A percentile compares a stretch with the other conserved stretches of the same genome.
These are phyloP conservation scores for Pithecia hirsuta DNA, from an alignment of 2,797 vertebrate genomes.

Conservation along the genomic window DNA sequence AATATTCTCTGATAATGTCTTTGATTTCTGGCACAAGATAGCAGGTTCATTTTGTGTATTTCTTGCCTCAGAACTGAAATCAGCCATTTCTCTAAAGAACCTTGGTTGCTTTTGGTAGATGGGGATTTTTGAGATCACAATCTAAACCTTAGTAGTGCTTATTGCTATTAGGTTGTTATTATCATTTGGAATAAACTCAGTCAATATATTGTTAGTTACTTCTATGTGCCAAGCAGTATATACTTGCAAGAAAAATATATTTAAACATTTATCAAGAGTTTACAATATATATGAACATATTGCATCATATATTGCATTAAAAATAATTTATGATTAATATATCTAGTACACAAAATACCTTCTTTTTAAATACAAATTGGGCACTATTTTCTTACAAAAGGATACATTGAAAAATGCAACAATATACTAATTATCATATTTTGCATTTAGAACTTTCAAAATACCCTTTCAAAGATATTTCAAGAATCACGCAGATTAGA, in stretches of 20 bases:
- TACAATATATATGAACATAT: not conserved
- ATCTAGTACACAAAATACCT: not conserved
- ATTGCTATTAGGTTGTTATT: not conserved
- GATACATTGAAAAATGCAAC: not conserved
- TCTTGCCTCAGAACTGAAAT: not conserved
- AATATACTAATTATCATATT: not conserved
- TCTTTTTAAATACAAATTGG: not conserved
- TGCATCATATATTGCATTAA: not conserved
- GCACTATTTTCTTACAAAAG: not conserved
- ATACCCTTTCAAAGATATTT: not conserved
- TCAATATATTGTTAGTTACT: conserved; percentile 15
- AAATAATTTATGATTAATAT: not conserved
- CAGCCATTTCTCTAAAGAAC: not conserved
- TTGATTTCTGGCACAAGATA: not conserved
- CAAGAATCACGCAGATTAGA: not conserved
- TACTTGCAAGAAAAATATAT: not conserved
- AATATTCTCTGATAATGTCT: not conserved
- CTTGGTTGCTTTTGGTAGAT: not conserved
- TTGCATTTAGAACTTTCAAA: not conserved
- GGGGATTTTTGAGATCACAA: not conserved
- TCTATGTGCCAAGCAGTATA: not conserved
- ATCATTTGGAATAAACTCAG: not conserved
- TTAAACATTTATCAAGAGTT: not conserved
- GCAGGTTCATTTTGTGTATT: not conserved
- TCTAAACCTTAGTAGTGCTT: not conserved